Base-by-base conservation (phyloP, 2,113 vertebrate genomes). In the Brachypteracias leptosomus region DNA sequence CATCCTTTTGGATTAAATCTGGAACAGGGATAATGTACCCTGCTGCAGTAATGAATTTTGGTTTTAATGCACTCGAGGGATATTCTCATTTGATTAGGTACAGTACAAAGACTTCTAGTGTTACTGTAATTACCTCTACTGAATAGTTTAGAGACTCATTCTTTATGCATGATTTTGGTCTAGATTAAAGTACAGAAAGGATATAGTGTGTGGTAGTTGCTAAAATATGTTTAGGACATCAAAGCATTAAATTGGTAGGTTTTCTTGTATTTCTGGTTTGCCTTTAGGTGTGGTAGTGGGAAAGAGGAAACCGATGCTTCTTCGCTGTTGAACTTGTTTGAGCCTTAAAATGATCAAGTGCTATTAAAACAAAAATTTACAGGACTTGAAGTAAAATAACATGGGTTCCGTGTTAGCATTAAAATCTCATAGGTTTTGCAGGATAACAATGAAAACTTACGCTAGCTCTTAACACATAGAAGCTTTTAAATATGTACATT, bases 31-130 rank as follows among this genome's bases (percentile, higher is more conserved):
- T 49, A 82, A 58, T 63, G 31, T 17, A 66, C 71, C 1, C 0
- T 58, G 58, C 75, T 93, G 9, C 75, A 74, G 68, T 67, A 80
- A 88, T 83, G 46, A 59, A 52, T 81, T 75, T 84, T 70, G 54
- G 87, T 96, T 44, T 65, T 95, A 81, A 93, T 49, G 54, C 46
- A 55, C 72, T 86, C 81, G 10, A 52, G 84, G 42, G 81, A 85
- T 76, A 35, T 35, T 90, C 72, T 89, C 33, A 42, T 85, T 93
- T 80, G 71, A 93, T 94, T 70, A 94, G 77, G 58, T 80, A 79
- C 76, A 52, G 40, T 71, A 55, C 62, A 49, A 61, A 96, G 80
- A 62, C 81, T 65, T 66, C 40, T 52, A 61, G 52, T 62, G 42
- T 79, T 77, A 5, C 61, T 76, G 44, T 68, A 89, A 89, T 92